Percentiles rank a stretch among this genome's conserved stretches.
These are phyloP conservation scores for Aix galericulata DNA, from an alignment of 2,113 vertebrate species.

Conservation along the genomic window DNA sequence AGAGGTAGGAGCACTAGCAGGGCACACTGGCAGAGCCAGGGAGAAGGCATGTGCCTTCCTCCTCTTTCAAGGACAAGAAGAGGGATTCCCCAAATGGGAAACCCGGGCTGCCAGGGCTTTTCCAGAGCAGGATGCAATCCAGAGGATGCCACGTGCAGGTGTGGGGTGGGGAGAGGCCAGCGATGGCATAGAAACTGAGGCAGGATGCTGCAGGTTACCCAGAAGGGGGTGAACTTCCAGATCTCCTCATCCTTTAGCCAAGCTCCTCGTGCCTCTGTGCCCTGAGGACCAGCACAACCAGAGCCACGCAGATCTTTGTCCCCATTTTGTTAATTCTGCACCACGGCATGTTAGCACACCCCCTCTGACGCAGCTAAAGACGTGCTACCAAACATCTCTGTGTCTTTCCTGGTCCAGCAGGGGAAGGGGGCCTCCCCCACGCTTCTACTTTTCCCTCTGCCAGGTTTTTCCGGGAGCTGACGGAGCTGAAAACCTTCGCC, in stretches of 20 bases:
- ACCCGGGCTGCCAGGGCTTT: background rate
- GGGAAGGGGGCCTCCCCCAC: background rate
- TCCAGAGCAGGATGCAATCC: background rate
- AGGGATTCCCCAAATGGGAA: background rate
- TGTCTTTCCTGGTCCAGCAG: background rate
- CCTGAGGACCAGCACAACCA: fast-evolving
- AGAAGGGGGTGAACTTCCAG: background rate
- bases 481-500: conserved; percentile 92
- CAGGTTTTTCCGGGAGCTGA: conserved; percentile 93
- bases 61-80: background rate
- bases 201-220: background rate
- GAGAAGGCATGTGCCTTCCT: background rate
- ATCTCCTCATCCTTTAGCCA: background rate
- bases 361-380: background rate
- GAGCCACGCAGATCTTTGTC: fast-evolving
- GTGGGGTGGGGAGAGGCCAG: background rate
- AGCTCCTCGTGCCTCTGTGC: fast-evolving
- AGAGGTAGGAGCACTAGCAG: conserved; percentile 75
- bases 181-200: background rate
- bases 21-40: background rate
- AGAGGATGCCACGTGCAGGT: background rate
- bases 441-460: background rate
- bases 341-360: fast-evolving
- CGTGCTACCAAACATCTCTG: fast-evolving
- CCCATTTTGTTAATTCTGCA: background rate